Conservation (phyloP, 2,888 invertebrate genomes). For the Drosophila recens region DNA sequence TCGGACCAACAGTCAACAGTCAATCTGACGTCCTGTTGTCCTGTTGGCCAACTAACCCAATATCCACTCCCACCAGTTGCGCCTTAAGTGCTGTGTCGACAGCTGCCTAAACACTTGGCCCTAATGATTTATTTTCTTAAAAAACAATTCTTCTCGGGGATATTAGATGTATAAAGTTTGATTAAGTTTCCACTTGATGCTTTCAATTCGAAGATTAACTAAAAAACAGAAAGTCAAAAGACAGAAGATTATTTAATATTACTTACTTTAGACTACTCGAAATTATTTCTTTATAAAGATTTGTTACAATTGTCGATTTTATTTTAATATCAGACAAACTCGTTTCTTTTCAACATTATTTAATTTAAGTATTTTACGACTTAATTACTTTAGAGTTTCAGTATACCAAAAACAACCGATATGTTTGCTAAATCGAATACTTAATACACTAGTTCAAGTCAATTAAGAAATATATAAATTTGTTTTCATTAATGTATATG, state of each 20-base stretch:
- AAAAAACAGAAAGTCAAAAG: background rate
- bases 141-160: slow-evolving; percentile 15
- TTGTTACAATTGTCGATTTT: too few species aligned
- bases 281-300: background rate
- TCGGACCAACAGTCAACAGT: slow-evolving; percentile 24
- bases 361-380: background rate
- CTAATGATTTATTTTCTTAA: slow-evolving; percentile 40
- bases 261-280: background rate
- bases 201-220: background rate
- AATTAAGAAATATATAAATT: too few species aligned
- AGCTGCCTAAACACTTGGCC: slow-evolving; percentile 55
- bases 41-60: slow-evolving; percentile 5
- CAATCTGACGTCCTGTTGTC: slow-evolving; percentile 11
- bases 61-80: slow-evolving; percentile 53
- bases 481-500: too few species aligned
- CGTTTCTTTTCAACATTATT: background rate
- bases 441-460: too few species aligned
- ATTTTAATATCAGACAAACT: background rate
- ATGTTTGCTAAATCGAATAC: background rate
- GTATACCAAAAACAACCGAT: background rate
- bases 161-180: background rate
- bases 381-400: background rate
- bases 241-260: background rate
- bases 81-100: slow-evolving; percentile 46
- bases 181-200: slow-evolving; percentile 2